Evolutionary conservation across 2,113 vertebrate genomes (phyloP).

Genomic region (Sylvietta virens): DNA sequence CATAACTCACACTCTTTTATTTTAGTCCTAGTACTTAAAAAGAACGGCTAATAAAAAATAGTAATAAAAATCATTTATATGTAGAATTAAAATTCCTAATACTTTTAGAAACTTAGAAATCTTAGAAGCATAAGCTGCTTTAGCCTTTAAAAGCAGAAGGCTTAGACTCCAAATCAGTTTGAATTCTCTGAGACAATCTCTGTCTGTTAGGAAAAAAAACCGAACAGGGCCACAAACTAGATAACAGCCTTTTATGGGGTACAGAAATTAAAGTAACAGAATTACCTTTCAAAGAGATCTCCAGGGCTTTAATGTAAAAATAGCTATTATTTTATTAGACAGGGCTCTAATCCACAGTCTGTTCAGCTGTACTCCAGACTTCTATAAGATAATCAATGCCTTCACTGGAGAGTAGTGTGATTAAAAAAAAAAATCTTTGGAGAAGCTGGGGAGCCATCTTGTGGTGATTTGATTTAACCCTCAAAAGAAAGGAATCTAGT

Average conservation of each 20-base stretch:
- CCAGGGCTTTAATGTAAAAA: constrained; percentile 70
- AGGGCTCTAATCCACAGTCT: constrained; percentile 64
- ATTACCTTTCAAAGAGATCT: constrained; percentile 69
- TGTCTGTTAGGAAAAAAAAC: constrained; percentile 6
- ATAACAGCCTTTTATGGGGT: constrained; percentile 66
- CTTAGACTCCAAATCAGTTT: constrained; percentile 64
- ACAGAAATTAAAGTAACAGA: constrained; percentile 70
- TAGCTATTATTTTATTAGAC: constrained; percentile 73
- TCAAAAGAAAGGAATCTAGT: not conserved
- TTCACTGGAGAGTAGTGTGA: constrained; percentile 19
- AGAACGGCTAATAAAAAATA: not conserved
- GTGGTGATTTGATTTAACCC: constrained; percentile 35
- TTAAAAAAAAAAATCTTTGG: not conserved
- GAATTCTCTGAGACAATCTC: constrained; percentile 54
- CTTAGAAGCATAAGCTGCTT: constrained; percentile 47
- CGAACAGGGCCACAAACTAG: constrained; percentile 59
- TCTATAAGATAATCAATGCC: constrained; percentile 64
- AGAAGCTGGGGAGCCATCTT: constrained; percentile 62
- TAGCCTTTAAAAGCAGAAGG: constrained; percentile 47
- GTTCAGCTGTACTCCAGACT: constrained; percentile 50
- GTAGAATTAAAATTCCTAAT: not conserved
- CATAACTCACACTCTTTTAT: not conserved
- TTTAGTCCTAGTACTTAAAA: not conserved
- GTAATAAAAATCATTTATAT: not conserved
- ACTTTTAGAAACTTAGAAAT: constrained; percentile 26